These are phyloP conservation scores for Spinus olivaceus DNA, from an alignment of 2,797 vertebrate genomes.

Conservation along the genomic window DNA sequence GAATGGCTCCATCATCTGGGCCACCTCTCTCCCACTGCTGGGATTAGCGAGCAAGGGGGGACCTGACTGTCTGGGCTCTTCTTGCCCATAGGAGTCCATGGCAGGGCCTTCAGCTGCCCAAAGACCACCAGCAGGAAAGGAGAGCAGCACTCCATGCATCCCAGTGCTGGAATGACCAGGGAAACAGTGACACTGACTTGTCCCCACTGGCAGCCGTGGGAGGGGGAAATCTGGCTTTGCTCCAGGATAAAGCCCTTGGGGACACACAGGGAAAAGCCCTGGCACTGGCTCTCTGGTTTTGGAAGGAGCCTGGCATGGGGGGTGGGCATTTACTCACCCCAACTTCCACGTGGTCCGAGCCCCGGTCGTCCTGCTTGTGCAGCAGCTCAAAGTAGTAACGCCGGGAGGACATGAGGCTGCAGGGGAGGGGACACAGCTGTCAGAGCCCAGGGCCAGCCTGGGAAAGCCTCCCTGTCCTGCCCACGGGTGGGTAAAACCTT, in stretches of 20 bases:
- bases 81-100: rapidly evolving
- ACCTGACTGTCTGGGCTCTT: background rate
- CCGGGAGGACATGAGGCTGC: conserved; percentile 78
- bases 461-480: background rate
- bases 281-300: background rate
- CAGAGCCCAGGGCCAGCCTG: background rate
- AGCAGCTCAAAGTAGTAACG: conserved; percentile 98
- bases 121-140: background rate
- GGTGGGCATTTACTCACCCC: conserved; percentile 82
- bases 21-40: background rate
- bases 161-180: background rate
- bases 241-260: background rate
- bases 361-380: conserved; percentile 95
- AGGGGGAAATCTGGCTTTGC: background rate
- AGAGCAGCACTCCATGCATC: background rate
- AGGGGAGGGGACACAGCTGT: background rate
- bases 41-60: background rate
- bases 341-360: conserved; percentile 97
- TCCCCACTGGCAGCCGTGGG: rapidly evolving
- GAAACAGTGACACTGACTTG: background rate
- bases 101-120: background rate
- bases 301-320: rapidly evolving
- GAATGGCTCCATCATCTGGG: background rate
- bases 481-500: rapidly evolving
- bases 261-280: background rate